Conservation (phyloP, 64 coral and sea anemone species). For the Porites australiensis region DNA sequence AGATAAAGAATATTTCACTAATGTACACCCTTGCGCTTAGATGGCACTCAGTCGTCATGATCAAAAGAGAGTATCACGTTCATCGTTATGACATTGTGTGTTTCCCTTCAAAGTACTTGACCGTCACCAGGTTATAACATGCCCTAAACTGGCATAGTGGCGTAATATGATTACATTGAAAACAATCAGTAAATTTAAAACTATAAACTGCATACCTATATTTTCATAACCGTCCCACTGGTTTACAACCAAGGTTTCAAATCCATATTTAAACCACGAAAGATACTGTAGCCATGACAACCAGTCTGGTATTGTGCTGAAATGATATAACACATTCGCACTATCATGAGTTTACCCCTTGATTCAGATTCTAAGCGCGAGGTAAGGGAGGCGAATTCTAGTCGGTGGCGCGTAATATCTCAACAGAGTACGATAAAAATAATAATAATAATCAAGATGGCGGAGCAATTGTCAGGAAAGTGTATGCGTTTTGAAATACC, state of each 20-base stretch:
- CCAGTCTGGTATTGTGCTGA: constrained; percentile 4
- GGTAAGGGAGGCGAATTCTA: background rate
- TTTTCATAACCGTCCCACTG: constrained; percentile 20
- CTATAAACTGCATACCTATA: background rate
- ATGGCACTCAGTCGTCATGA: background rate
- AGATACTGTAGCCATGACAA: constrained; percentile 7
- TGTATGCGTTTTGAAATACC: too few species aligned
- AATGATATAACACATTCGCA: background rate
- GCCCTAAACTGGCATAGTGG: background rate
- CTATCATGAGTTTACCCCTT: background rate
- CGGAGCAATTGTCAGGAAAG: too few species aligned
- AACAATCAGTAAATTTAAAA: too few species aligned
- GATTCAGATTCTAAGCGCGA: background rate
- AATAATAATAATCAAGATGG: too few species aligned
- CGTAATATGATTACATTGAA: too few species aligned
- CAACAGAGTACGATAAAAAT: too few species aligned
- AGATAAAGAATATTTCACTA: background rate
- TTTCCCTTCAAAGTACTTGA: too few species aligned
- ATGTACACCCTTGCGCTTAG: background rate
- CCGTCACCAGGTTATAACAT: background rate
- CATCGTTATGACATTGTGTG: background rate
- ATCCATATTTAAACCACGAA: constrained; percentile 32
- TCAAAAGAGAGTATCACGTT: background rate
- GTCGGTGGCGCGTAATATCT: too few species aligned
- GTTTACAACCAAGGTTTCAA: background rate